Conservation (phyloP, 1,140 invertebrate species). For the Macrotrachela quadricornifera region DNA sequence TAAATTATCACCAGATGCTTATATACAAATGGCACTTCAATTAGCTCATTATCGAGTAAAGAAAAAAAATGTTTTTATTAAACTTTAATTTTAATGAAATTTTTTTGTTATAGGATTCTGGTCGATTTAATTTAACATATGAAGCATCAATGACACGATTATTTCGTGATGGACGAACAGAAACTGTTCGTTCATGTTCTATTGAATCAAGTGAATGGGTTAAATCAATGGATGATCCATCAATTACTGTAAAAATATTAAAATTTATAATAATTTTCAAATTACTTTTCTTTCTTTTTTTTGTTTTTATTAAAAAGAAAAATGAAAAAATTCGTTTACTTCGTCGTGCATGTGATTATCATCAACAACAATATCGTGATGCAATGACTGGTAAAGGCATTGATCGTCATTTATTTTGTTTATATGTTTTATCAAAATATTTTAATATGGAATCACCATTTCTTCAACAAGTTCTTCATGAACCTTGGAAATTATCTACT, state of each 20-base stretch:
- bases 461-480: slow-evolving; percentile 72
- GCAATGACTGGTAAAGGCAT: slow-evolving; percentile 88
- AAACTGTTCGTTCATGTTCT: slow-evolving; percentile 86
- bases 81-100: no score
- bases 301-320: slow-evolving; percentile 14
- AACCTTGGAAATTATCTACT: slow-evolving; percentile 87
- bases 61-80: no score
- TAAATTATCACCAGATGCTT: slow-evolving; percentile 74
- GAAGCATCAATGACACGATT: slow-evolving; percentile 94
- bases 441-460: slow-evolving; percentile 86
- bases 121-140: slow-evolving; percentile 78
- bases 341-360: slow-evolving; percentile 47
- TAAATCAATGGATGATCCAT: slow-evolving; percentile 55
- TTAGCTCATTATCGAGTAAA: slow-evolving; percentile 57
- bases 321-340: slow-evolving; percentile 49
- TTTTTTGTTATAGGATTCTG: slow-evolving; percentile 37
- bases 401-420: slow-evolving; percentile 84
- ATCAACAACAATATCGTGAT: slow-evolving; percentile 71
- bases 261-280: no score
- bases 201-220: slow-evolving; percentile 76
- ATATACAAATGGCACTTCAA: slow-evolving; percentile 81
- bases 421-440: slow-evolving; percentile 93
- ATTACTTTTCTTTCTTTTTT: no score
- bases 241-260: slow-evolving; percentile 11
- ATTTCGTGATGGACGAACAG: slow-evolving; percentile 82